Base-by-base conservation (phyloP, 2,797 vertebrate species). In the Halcyon leucocephala region DNA sequence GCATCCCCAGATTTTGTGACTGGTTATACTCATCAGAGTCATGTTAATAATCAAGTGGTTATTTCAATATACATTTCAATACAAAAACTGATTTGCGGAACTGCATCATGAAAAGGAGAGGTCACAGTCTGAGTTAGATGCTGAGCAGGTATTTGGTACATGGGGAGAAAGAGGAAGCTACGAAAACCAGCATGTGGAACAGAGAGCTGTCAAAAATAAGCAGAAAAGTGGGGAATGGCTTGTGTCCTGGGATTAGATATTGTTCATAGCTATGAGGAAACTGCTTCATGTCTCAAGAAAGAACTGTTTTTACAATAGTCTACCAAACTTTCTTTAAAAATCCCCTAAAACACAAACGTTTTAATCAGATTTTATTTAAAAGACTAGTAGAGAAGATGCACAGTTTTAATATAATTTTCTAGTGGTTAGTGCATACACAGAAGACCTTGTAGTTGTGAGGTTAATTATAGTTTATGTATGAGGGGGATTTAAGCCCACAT, bases 161-260 rank as follows among this genome's bases (percentile, higher is more conserved):
- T 3, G 11, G 10, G 9, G 15, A 80, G 24, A 6, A 81, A 67
- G 37, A 54, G 4, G 7, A 81, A 83, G 21, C 7, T 20, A 48
- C 14, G 64, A 86, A 86, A 86, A 2, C 3, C 13, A 41, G 10
- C 9, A 9, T 3, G 8, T 26, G 19, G 31, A 80, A 49, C 10
- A 72, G 7, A 1, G 9, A 77, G 9, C 14, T 89, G 37, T 39
- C 42, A 82, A 85, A 94, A 95, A 35, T 39, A 62, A 86, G 7
- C 37, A 61, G 31, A 69, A 58, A 91, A 94, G 24, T 33, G 8
- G 7, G 12, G 28, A 89, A 31, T 72, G 12, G 10, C 28, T 86
- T 2, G 12, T 42, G 29, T 64, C 17, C 46, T 87, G 12, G n/a
- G 42, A 49, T 8, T 70, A 39, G 51, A 39, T 0, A 0, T 7